These are phyloP conservation scores for Tipula confusa DNA, from an alignment of 2,888 invertebrate species.

Conservation along the genomic window DNA sequence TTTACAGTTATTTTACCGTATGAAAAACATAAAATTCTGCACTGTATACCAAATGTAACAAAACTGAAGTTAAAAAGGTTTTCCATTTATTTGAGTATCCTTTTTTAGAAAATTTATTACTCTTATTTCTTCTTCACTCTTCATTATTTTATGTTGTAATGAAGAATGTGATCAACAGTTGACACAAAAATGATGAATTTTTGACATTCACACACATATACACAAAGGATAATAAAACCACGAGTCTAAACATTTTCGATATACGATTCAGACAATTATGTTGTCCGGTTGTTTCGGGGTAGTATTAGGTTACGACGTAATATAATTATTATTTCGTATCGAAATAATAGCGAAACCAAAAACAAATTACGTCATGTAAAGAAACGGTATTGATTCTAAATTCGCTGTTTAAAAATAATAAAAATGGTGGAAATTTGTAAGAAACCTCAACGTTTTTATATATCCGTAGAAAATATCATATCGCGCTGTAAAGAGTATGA, in stretches of 20 bases:
- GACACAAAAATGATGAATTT: constrained; percentile 26
- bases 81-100: neutral
- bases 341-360: neutral
- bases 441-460: neutral
- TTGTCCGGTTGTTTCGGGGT: neutral
- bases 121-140: constrained; percentile 28
- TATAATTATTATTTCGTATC: constrained; percentile 13
- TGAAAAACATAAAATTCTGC: neutral
- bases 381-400: neutral
- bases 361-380: neutral
- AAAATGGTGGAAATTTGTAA: neutral
- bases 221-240: neutral
- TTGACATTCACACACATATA: neutral
- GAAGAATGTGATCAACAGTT: neutral
- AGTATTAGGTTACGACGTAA: constrained; percentile 29
- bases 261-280: neutral
- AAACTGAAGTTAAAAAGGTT: neutral
- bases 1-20: neutral
- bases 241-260: too few relatives aligned
- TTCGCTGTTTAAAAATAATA: neutral
- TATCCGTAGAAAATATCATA: neutral
- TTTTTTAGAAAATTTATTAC: neutral
- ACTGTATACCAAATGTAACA: neutral
- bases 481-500: neutral
- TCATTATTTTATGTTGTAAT: constrained; percentile 31